A percentile compares a stretch with the other conserved stretches of the same genome.
phyloP scores from a whole-genome alignment of 2,888 invertebrate species.

The Pycnomerus fuliginosus region DNA sequence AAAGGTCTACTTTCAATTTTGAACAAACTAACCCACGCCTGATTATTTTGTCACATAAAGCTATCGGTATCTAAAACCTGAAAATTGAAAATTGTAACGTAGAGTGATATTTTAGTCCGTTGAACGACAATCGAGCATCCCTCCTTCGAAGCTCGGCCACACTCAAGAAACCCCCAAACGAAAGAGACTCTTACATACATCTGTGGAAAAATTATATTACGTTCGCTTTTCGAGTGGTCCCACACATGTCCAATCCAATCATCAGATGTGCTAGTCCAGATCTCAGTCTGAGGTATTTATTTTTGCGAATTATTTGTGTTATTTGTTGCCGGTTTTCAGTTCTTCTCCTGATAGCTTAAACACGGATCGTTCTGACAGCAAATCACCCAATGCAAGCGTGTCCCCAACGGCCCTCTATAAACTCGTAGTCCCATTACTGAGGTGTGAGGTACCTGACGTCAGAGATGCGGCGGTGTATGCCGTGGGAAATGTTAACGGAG shows the following conservation, averaged over 20 bases:
- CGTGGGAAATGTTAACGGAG: conserved; percentile 92
- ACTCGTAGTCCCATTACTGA: conserved; percentile 84
- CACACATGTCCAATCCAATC: conserved; percentile 83
- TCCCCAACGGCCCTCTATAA: conserved; percentile 89
- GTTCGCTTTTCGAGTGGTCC: conserved; percentile 94
- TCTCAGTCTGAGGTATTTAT: conserved; percentile 74
- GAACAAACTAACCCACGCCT: too few relatives aligned
- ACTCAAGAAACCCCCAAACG: conserved; percentile 87
- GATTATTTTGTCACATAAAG: too few relatives aligned
- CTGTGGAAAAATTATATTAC: conserved; percentile 98
- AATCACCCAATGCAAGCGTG: conserved; percentile 60
- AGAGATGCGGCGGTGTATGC: conserved; percentile 92
- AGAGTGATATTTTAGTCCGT: conserved; percentile 80
- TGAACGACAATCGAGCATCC: conserved; percentile 95
- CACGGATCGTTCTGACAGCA: conserved; percentile 78
- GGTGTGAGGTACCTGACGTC: conserved; percentile 92
- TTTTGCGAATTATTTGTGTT: too few relatives aligned
- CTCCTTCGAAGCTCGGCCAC: conserved; percentile 84
- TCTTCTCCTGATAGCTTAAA: conserved; percentile 89
- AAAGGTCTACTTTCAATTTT: too few relatives aligned
- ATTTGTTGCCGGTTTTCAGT: conserved; percentile 57
- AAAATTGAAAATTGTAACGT: too few relatives aligned
- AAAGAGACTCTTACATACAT: conserved; percentile 92
- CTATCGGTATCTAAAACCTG: too few relatives aligned
- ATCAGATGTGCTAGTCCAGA: conserved; percentile 92